These are phyloP conservation scores for Andinoacara biseriatus DNA, from an alignment of 2,113 vertebrate species.

Conservation along the genomic window DNA sequence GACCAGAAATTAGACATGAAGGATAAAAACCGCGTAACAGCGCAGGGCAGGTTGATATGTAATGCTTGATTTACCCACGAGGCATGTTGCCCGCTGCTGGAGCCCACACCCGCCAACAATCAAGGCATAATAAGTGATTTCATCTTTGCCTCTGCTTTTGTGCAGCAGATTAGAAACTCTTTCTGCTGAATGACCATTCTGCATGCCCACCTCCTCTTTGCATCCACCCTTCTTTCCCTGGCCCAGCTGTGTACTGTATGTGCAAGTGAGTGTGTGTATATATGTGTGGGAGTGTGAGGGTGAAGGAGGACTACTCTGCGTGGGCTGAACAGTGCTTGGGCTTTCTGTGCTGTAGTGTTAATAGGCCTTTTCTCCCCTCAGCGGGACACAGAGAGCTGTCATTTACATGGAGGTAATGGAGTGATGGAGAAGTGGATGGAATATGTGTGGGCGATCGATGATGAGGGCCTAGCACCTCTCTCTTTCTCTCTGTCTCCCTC, in stretches of 20 bases:
- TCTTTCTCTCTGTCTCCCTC: conserved; percentile 48
- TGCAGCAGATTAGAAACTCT: conserved; percentile 34
- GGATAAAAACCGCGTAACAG: not conserved
- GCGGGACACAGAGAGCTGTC: conserved; percentile 75
- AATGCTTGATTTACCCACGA: conserved; percentile 21
- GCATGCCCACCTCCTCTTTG: conserved; percentile 51
- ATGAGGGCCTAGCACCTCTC: conserved; percentile 67
- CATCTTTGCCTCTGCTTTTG: conserved; percentile 41
- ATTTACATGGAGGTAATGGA: conserved; percentile 82
- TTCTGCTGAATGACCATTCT: conserved; percentile 58
- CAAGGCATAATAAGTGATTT: conserved; percentile 38
- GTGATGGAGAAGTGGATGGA: conserved; percentile 78
- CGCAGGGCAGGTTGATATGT: conserved; percentile 1
- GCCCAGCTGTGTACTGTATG: conserved; percentile 62
- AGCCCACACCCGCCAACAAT: conserved; percentile 21
- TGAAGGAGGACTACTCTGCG: conserved; percentile 75
- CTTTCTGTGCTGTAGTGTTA: conserved; percentile 71
- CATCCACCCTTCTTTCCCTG: conserved; percentile 45
- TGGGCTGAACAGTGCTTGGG: conserved; percentile 71
- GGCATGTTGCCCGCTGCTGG: not conserved
- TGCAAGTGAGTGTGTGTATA: conserved; percentile 20
- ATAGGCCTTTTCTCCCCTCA: conserved; percentile 79
- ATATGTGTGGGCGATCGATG: conserved; percentile 75
- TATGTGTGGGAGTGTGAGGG: conserved; percentile 72
- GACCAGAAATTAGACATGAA: conserved; percentile 4